Conservation (phyloP, 1,140 invertebrate genomes). For the Aphidius gifuensis region DNA sequence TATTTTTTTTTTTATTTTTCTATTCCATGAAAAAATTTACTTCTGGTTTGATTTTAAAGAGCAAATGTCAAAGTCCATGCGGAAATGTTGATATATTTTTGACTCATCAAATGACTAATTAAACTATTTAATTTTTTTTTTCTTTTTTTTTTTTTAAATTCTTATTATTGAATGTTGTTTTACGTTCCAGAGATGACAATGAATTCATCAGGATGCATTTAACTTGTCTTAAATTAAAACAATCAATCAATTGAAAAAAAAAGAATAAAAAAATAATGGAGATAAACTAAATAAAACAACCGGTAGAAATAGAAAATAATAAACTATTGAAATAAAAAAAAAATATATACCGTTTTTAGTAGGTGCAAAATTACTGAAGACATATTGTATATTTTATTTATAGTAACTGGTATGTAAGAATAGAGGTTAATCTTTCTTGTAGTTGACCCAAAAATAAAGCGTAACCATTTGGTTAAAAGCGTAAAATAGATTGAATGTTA, state of each 20-base stretch:
- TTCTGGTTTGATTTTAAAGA: too few relatives aligned
- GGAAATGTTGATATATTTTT: too few relatives aligned
- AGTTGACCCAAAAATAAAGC: slow-evolving; percentile 45
- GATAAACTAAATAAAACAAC: too few relatives aligned
- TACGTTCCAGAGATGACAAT: background rate
- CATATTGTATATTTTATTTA: slow-evolving; percentile 48
- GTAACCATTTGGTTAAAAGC: slow-evolving; percentile 35
- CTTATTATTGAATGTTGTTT: background rate
- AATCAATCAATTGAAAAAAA: slow-evolving; percentile 16
- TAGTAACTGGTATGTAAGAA: slow-evolving; percentile 42
- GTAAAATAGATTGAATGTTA: slow-evolving; percentile 41
- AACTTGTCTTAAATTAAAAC: slow-evolving; percentile 12
- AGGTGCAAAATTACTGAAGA: slow-evolving; percentile 14
- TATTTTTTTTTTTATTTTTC: too few relatives aligned
- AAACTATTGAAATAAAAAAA: background rate
- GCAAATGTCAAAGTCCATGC: too few relatives aligned
- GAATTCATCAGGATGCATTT: slow-evolving; percentile 6
- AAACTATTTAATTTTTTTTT: too few relatives aligned
- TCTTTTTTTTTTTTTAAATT: too few relatives aligned
- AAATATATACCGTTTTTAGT: background rate
- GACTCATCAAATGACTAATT: too few relatives aligned
- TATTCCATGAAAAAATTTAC: too few relatives aligned
- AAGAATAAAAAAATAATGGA: too few relatives aligned
- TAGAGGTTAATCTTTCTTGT: slow-evolving; percentile 50
- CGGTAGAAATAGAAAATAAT: background rate